Evolutionary conservation across 2,888 invertebrate species (phyloP).

Genomic region (Pasiphila rectangulata): DNA sequence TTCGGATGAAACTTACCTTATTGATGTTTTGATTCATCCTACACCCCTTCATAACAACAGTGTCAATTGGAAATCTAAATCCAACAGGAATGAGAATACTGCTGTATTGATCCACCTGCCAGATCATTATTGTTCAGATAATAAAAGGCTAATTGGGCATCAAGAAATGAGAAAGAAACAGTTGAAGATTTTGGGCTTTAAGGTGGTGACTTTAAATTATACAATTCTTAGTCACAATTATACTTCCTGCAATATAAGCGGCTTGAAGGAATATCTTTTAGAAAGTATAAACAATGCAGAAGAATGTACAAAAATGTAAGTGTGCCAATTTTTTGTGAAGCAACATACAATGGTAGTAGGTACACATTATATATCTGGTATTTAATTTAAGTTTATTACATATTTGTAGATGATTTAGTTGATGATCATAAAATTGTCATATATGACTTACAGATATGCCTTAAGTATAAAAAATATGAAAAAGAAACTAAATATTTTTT

Average conservation of each 20-base stretch:
- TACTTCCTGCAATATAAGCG: slow-evolving; percentile 65
- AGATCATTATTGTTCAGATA: slow-evolving; percentile 83
- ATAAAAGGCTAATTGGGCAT: slow-evolving; percentile 80
- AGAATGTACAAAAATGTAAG: slow-evolving; percentile 36
- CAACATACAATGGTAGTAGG: too few species aligned
- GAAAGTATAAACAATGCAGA: slow-evolving; percentile 63
- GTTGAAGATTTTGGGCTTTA: slow-evolving; percentile 82
- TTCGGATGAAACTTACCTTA: slow-evolving; percentile 79
- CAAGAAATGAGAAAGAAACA: slow-evolving; percentile 83
- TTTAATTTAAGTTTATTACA: slow-evolving; percentile 1
- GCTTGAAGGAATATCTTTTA: slow-evolving; percentile 75
- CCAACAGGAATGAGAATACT: slow-evolving; percentile 66
- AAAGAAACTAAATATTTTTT: too few species aligned
- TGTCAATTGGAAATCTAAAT: slow-evolving; percentile 69
- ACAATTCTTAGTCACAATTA: slow-evolving; percentile 70
- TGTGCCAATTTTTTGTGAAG: slow-evolving; percentile 4
- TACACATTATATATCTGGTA: too few species aligned
- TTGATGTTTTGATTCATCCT: slow-evolving; percentile 82
- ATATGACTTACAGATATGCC: slow-evolving; percentile 1
- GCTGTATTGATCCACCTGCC: slow-evolving; percentile 83
- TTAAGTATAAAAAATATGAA: too few species aligned
- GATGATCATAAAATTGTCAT: slow-evolving; percentile 2
- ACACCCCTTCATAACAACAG: slow-evolving; percentile 56
- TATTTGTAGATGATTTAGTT: background rate
- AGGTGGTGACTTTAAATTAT: slow-evolving; percentile 82